Conservation (phyloP, 2,888 invertebrate species). For the Cremastinae sp. region DNA sequence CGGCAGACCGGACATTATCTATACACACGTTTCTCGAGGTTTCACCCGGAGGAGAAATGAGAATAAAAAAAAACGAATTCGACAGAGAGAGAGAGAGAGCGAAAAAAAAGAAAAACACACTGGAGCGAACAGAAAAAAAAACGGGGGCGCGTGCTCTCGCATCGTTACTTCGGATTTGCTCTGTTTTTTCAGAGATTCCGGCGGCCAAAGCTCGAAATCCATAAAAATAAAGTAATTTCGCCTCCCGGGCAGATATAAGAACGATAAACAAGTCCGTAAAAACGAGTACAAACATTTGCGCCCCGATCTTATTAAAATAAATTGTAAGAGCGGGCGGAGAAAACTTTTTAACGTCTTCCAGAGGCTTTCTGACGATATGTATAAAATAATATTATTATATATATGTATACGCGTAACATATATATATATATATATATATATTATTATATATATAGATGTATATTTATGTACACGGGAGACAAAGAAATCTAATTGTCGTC, state of each 20-base stretch:
- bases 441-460: not conserved
- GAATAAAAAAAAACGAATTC: too few relatives aligned
- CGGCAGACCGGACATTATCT: slow-evolving; percentile 40
- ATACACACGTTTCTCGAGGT: not conserved
- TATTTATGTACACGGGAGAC: slow-evolving; percentile 3
- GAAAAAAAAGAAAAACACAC: too few relatives aligned
- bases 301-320: slow-evolving; percentile 31
- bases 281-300: not conserved
- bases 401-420: not conserved
- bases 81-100: slow-evolving; percentile 5
- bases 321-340: slow-evolving; percentile 23
- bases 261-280: slow-evolving; percentile 1
- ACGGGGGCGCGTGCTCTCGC: slow-evolving; percentile 55
- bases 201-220: slow-evolving; percentile 20
- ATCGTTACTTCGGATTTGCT: slow-evolving; percentile 45
- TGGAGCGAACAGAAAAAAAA: not conserved
- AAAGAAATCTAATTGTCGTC: slow-evolving; percentile 32
- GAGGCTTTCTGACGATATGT: too few relatives aligned
- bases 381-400: too few relatives aligned
- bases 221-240: slow-evolving; percentile 33
- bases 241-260: not conserved
- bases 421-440: slow-evolving; percentile 1
- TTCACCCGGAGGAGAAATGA: slow-evolving; percentile 10
- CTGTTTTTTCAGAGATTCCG: slow-evolving; percentile 11
- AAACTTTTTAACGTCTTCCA: slow-evolving; percentile 42